phyloP scores from a whole-genome alignment of 1,140 invertebrate species.

The Gryon sp. region DNA sequence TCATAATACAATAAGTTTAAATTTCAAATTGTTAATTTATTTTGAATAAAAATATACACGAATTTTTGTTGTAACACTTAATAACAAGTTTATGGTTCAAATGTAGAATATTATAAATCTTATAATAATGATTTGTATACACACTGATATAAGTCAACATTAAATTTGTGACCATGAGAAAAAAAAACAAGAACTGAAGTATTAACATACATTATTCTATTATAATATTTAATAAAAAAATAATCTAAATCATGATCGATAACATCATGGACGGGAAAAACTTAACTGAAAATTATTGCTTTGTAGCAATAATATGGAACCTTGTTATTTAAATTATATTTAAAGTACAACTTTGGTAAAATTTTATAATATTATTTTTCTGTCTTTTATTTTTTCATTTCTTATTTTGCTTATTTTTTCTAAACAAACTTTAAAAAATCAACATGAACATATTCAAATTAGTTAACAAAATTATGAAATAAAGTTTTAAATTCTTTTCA shows the following conservation, averaged over 20 bases:
- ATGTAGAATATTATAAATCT: conserved; percentile 44
- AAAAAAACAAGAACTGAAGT: too few species aligned
- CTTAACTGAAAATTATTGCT: conserved; percentile 26
- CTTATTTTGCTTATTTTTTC: background rate
- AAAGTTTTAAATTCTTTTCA: conserved; percentile 43
- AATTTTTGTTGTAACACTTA: conserved; percentile 57
- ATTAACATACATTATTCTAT: conserved; percentile 19
- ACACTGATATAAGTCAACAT: conserved; percentile 36
- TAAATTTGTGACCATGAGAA: conserved; percentile 13
- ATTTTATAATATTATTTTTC: too few species aligned
- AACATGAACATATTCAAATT: conserved; percentile 12
- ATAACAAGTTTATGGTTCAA: conserved; percentile 52
- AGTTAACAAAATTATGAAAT: conserved; percentile 13
- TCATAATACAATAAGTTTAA: conserved; percentile 11
- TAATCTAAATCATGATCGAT: conserved; percentile 31
- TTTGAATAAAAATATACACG: conserved; percentile 63
- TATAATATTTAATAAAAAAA: conserved; percentile 41
- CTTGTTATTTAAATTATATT: conserved; percentile 5
- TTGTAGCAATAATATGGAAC: conserved; percentile 3
- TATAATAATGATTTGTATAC: conserved; percentile 40
- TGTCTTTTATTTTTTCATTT: too few species aligned
- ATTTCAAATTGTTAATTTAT: conserved; percentile 49
- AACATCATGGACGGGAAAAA: conserved; percentile 12
- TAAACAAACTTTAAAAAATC: conserved; percentile 23
- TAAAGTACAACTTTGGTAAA: conserved; percentile 53